phyloP scores from a whole-genome alignment of 2,888 invertebrate genomes.

The Lasioglossum leucozonium region DNA sequence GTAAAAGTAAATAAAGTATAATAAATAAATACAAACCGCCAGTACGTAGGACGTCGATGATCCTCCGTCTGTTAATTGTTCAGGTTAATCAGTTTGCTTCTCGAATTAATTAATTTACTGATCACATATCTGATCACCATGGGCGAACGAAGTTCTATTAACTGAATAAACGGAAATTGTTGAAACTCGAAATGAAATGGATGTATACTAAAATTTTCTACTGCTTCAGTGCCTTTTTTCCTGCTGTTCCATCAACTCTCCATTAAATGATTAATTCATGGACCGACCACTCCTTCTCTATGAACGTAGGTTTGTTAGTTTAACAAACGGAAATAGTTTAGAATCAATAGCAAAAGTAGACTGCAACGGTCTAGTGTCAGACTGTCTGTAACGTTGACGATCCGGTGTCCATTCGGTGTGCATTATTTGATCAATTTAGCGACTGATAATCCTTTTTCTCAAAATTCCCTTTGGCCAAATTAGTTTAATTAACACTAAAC shows the following conservation, averaged over 20 bases:
- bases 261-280: background rate
- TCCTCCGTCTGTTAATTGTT: background rate
- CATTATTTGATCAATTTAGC: background rate
- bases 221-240: background rate
- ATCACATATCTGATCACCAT: background rate
- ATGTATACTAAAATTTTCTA: background rate
- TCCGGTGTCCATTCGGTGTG: background rate
- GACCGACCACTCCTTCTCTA: background rate
- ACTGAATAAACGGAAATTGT: background rate
- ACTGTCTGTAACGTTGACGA: background rate
- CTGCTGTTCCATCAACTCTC: background rate
- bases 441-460: background rate
- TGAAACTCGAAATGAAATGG: background rate
- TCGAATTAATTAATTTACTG: background rate
- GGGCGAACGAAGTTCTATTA: background rate
- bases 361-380: background rate
- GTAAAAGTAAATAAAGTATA: no score
- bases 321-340: background rate
- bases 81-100: background rate
- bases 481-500: background rate
- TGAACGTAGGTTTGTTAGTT: background rate
- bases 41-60: background rate
- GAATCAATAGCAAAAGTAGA: background rate
- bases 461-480: background rate
- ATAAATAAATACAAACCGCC: no score